These are phyloP conservation scores for Abrostola tripartita DNA, from an alignment of 2,888 invertebrate genomes.

Conservation along the genomic window DNA sequence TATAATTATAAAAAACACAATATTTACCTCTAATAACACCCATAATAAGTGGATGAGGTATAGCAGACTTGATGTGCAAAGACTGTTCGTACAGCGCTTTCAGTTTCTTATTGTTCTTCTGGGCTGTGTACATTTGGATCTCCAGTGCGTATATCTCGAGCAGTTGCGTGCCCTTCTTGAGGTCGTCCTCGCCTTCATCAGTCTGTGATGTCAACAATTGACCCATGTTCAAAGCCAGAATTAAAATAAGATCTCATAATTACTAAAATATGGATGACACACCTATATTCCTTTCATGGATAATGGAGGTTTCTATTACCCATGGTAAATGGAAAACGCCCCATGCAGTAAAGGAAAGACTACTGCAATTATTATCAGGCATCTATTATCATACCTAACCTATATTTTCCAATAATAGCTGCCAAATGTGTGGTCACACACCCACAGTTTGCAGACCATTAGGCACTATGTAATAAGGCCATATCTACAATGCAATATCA, in stretches of 20 bases:
- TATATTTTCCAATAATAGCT: too few species aligned
- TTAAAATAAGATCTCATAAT: not conserved
- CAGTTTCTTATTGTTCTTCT: constrained; percentile 99
- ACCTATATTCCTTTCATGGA: too few species aligned
- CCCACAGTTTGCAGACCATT: too few species aligned
- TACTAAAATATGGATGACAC: too few species aligned
- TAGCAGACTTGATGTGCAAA: constrained; percentile 99
- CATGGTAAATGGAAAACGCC: too few species aligned
- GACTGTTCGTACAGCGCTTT: constrained; percentile 99
- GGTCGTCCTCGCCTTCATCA: constrained; percentile 98
- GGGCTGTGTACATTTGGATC: constrained; percentile 99
- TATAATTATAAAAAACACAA: not conserved
- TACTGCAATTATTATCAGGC: too few species aligned
- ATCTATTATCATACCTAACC: too few species aligned
- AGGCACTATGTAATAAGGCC: too few species aligned
- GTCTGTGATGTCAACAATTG: constrained; percentile 87
- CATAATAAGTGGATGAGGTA: constrained; percentile 99
- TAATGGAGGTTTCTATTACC: too few species aligned
- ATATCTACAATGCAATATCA: too few species aligned
- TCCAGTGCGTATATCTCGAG: constrained; percentile 99
- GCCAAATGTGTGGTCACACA: too few species aligned
- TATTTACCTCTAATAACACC: constrained; percentile 97
- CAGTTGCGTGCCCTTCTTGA: constrained; percentile 99
- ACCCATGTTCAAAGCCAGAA: constrained; percentile 23
- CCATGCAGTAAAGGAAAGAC: too few species aligned